A percentile compares a stretch with the other conserved stretches of the same genome.
These are phyloP conservation scores for Galeopterus variegatus DNA, from an alignment of 2,113 vertebrate genomes.

Conservation along the genomic window DNA sequence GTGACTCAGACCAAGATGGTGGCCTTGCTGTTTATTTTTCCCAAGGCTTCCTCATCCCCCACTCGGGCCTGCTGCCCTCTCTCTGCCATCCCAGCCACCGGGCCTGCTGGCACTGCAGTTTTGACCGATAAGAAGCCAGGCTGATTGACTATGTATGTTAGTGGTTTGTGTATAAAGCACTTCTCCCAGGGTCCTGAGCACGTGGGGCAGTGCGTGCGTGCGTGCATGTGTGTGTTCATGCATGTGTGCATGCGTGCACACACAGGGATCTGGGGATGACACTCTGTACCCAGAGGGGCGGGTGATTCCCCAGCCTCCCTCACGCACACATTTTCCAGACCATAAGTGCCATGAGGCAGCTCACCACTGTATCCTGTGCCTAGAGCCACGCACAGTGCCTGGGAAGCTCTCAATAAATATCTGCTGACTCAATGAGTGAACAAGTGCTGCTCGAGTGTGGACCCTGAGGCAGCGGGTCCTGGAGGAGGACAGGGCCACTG, in stretches of 20 bases:
- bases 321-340: background rate
- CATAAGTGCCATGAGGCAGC: background rate
- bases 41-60: background rate
- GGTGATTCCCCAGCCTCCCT: background rate
- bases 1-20: background rate
- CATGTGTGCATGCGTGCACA: rapidly evolving
- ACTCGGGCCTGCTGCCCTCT: background rate
- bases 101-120: background rate
- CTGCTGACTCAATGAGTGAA: rapidly evolving
- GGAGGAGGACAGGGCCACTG: background rate
- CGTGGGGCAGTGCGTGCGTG: background rate
- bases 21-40: background rate
- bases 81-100: too few species aligned
- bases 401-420: background rate
- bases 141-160: background rate
- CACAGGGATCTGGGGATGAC: background rate
- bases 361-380: background rate
- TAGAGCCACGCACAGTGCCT: background rate
- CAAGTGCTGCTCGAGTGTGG: background rate
- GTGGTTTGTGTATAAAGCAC: background rate
- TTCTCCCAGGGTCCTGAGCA: background rate
- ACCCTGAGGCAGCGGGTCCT: background rate
- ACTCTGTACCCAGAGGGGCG: background rate
- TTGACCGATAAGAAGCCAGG: background rate
- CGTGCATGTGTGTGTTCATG: rapidly evolving